Evolutionary conservation across 2,113 vertebrate species (phyloP).

Genomic region (Siniperca chuatsi): DNA sequence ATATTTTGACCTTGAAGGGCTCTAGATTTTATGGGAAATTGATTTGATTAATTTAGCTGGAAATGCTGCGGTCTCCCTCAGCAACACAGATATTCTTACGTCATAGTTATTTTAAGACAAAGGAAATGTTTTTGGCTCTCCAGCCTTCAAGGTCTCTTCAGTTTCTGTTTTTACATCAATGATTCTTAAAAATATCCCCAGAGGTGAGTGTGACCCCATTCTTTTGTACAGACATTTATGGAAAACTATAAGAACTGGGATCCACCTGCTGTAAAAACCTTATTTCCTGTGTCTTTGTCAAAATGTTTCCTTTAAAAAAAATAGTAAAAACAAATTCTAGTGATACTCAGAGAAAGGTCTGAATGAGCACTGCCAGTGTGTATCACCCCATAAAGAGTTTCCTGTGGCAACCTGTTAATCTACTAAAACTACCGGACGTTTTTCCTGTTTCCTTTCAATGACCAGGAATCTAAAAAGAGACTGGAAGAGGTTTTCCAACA

Average conservation of each 20-base stretch:
- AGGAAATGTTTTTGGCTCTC: not conserved
- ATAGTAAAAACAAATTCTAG: not conserved
- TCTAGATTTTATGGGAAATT: conserved; percentile 22
- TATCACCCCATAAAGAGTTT: conserved; percentile 35
- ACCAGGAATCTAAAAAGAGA: conserved; percentile 59
- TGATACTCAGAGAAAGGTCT: not conserved
- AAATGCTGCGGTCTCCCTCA: not conserved
- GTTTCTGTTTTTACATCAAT: not conserved
- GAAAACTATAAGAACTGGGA: not conserved
- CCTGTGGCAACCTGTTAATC: conserved; percentile 55
- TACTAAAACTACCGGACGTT: conserved; percentile 64
- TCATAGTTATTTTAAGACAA: conserved; percentile 22
- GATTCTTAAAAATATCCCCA: not conserved
- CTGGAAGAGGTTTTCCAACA: conserved; percentile 58
- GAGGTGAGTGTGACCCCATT: not conserved
- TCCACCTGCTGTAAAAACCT: conserved; percentile 19
- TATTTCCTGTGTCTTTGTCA: conserved; percentile 24
- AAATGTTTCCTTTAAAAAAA: conserved; percentile 18
- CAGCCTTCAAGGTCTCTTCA: not conserved
- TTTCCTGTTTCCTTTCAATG: conserved; percentile 43
- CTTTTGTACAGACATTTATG: conserved; percentile 9
- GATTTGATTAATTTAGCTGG: conserved; percentile 17
- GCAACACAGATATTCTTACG: not conserved
- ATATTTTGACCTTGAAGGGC: conserved; percentile 6
- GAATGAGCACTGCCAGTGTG: conserved; percentile 26